Percentiles rank a stretch among this genome's conserved stretches.
These are phyloP conservation scores for Carpatolechia fugitivella DNA, from an alignment of 2,888 invertebrate genomes.

Conservation along the genomic window DNA sequence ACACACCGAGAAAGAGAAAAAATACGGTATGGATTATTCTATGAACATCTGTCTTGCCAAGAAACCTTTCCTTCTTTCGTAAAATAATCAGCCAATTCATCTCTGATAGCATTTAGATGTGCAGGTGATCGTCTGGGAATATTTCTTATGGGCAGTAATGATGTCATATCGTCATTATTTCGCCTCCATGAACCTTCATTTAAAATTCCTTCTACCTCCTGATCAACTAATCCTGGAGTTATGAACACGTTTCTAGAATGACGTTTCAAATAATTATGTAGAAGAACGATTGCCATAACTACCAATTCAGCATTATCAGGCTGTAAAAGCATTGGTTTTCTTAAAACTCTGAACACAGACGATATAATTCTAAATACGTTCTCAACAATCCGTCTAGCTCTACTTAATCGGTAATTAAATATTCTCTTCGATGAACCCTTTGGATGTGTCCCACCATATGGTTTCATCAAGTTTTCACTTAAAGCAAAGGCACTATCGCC, in stretches of 20 bases:
- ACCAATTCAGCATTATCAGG: background rate
- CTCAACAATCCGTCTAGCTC: background rate
- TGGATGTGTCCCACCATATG: constrained; percentile 21
- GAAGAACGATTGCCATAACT: background rate
- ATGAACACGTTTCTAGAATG: background rate
- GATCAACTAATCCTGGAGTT: background rate
- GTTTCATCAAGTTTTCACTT: constrained; percentile 26
- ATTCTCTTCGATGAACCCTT: constrained; percentile 12
- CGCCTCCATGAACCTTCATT: background rate
- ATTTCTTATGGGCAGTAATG: background rate
- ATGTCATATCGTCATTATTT: background rate
- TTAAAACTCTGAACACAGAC: background rate
- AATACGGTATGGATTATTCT: too few species aligned
- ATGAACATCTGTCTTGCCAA: too few species aligned
- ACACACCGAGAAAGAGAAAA: too few species aligned
- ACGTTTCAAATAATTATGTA: constrained; percentile 5
- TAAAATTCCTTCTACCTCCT: background rate
- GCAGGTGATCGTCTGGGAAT: background rate
- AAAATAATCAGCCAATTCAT: background rate
- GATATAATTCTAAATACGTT: constrained; percentile 3
- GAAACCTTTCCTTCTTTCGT: background rate
- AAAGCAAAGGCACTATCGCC: constrained; percentile 26
- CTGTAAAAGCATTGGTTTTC: background rate
- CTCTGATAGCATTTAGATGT: background rate
- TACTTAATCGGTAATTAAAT: background rate